Evolutionary conservation across 53 echinoderm and acorn worm genomes (phyloP).

Genomic region (Actinopyga echinites): DNA sequence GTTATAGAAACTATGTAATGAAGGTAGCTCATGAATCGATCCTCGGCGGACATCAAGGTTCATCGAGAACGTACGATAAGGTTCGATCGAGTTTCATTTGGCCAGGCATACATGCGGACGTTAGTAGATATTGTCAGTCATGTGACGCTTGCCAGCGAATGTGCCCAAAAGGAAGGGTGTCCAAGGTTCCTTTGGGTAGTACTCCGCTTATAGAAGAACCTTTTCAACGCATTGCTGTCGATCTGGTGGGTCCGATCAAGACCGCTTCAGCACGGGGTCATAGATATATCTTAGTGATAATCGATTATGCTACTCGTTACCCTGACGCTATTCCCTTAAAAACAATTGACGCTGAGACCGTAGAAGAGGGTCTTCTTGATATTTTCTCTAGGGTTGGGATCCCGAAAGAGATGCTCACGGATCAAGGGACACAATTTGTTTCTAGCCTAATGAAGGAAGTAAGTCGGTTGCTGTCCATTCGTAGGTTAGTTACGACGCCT

Average conservation of each 20-base stretch:
- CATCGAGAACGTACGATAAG: conserved; percentile 27
- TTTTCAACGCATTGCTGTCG: conserved; percentile 31
- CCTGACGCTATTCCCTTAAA: too few species aligned
- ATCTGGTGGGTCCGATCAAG: conserved; percentile 39
- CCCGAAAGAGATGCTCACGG: conserved; percentile 30
- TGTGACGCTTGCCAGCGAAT: conserved; percentile 45
- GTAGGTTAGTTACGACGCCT: conserved; percentile 17
- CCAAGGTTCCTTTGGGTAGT: conserved; percentile 34
- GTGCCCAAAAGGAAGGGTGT: not conserved
- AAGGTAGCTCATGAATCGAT: conserved; percentile 37
- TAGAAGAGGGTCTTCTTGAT: conserved; percentile 24
- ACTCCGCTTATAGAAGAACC: conserved; percentile 44
- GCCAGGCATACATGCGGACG: conserved; percentile 33
- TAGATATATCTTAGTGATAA: conserved; percentile 17
- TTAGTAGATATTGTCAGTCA: conserved; percentile 5
- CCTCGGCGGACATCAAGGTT: conserved; percentile 48
- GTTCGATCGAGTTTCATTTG: conserved; percentile 14
- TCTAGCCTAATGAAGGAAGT: conserved; percentile 38
- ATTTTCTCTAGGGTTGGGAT: conserved; percentile 37
- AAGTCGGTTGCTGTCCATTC: conserved; percentile 43
- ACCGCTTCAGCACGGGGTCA: not conserved
- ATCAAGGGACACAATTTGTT: conserved; percentile 40
- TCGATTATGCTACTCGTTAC: too few species aligned
- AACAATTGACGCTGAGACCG: conserved; percentile 36
- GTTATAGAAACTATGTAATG: conserved; percentile 2